These are phyloP conservation scores for Hestina assimilis DNA, from an alignment of 1,140 invertebrate species.

Conservation along the genomic window DNA sequence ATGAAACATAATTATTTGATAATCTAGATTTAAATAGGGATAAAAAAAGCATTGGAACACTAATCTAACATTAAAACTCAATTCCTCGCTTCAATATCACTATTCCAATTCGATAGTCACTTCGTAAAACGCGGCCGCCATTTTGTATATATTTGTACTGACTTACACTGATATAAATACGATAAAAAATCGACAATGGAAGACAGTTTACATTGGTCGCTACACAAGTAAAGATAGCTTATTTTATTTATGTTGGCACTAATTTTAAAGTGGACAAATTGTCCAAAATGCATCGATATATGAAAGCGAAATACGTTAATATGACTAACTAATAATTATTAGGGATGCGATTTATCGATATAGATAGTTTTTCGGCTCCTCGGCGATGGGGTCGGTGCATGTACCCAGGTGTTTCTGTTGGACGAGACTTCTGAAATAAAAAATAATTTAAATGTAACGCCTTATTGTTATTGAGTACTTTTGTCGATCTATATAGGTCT, in stretches of 20 bases:
- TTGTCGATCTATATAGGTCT: too few relatives aligned
- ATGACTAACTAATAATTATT: conserved; percentile 21
- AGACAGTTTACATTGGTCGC: conserved; percentile 29
- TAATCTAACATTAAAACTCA: conserved; percentile 18
- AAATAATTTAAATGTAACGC: too few relatives aligned
- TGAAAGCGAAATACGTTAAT: conserved; percentile 36
- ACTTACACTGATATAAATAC: neutral
- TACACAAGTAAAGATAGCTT: conserved; percentile 17
- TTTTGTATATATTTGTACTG: conserved; percentile 4
- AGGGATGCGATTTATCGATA: conserved; percentile 54
- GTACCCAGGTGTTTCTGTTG: conserved; percentile 69
- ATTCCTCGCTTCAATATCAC: conserved; percentile 4
- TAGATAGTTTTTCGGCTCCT: conserved; percentile 76
- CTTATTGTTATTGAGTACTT: too few relatives aligned
- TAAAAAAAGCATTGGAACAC: conserved; percentile 12
- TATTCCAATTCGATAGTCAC: neutral
- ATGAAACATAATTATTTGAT: neutral
- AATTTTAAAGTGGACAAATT: conserved; percentile 22
- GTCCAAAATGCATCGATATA: conserved; percentile 32
- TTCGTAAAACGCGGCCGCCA: neutral
- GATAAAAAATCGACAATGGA: conserved; percentile 24
- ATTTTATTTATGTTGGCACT: conserved; percentile 29
- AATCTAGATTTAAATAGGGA: neutral
- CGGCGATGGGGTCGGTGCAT: conserved; percentile 71
- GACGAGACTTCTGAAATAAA: conserved; percentile 67